Evolutionary conservation across 1,140 invertebrate genomes (phyloP).

Genomic region (Propsilocerus akamusi): DNA sequence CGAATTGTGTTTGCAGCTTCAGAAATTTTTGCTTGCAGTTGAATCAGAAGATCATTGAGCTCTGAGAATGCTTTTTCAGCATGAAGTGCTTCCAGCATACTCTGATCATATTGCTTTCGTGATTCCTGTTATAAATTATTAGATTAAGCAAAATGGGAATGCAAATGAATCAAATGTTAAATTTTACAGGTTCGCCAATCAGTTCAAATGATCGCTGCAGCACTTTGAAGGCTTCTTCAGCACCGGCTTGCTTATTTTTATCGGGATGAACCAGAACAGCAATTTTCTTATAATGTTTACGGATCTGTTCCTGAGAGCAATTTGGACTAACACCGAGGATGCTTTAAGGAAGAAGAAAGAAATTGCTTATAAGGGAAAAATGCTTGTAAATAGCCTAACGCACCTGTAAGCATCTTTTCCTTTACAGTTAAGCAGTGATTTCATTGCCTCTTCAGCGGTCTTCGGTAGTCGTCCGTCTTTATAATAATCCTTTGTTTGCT

Average conservation of each 20-base stretch:
- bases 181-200: constrained; percentile 71
- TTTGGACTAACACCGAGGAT: constrained; percentile 71
- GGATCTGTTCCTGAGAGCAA: constrained; percentile 83
- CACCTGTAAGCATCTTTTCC: constrained; percentile 87
- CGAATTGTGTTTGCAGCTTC: constrained; percentile 77
- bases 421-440: constrained; percentile 74
- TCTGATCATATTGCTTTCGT: constrained; percentile 51
- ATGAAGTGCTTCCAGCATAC: constrained; percentile 51
- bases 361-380: background rate
- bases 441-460: constrained; percentile 88
- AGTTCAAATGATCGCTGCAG: constrained; percentile 85
- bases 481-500: constrained; percentile 13
- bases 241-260: constrained; percentile 84
- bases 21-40: constrained; percentile 84
- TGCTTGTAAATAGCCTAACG: background rate
- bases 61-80: constrained; percentile 71
- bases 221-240: constrained; percentile 92
- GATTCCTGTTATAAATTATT: constrained; percentile 39
- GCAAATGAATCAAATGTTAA: background rate
- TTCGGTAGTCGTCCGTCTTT: constrained; percentile 44
- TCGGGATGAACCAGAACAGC: constrained; percentile 88
- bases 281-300: constrained; percentile 82
- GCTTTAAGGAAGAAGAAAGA: constrained; percentile 29
- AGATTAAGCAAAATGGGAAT: constrained; percentile 1
- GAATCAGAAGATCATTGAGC: constrained; percentile 58